These are phyloP conservation scores for Hypolimnas misippus DNA, from an alignment of 2,888 invertebrate species.

Conservation along the genomic window DNA sequence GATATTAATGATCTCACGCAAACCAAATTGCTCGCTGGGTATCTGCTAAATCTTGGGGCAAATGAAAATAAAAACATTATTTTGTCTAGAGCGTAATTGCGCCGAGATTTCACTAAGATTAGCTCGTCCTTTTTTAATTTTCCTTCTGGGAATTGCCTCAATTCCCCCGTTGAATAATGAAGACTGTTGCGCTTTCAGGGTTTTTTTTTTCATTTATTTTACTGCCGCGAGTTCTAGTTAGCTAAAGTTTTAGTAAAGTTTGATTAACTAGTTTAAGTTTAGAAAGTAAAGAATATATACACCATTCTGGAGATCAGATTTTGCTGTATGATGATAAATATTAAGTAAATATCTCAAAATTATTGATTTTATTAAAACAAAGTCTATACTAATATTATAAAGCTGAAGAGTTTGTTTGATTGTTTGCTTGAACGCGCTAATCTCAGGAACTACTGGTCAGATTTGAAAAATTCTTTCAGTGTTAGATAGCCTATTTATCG, in stretches of 20 bases:
- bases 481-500: too few relatives aligned
- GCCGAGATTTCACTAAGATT: conserved; percentile 53
- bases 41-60: conserved; percentile 3
- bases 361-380: too few relatives aligned
- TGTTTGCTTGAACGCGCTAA: too few relatives aligned
- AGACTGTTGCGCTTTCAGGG: conserved; percentile 53
- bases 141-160: conserved; percentile 71
- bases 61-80: conserved; percentile 21
- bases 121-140: conserved; percentile 76
- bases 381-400: too few relatives aligned
- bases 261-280: conserved; percentile 52
- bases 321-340: too few relatives aligned
- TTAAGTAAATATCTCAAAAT: too few relatives aligned
- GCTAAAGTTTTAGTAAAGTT: conserved; percentile 43
- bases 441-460: too few relatives aligned
- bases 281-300: too few relatives aligned
- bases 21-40: conserved; percentile 14
- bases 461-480: too few relatives aligned
- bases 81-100: conserved; percentile 8
- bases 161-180: conserved; percentile 71
- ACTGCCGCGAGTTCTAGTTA: conserved; percentile 18
- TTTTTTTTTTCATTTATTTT: conserved; percentile 21
- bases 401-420: too few relatives aligned
- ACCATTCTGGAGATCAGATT: too few relatives aligned
- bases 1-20: conserved; percentile 25